Conservation (phyloP, 2,113 vertebrate genomes). For the Tachuris rubrigastra region DNA sequence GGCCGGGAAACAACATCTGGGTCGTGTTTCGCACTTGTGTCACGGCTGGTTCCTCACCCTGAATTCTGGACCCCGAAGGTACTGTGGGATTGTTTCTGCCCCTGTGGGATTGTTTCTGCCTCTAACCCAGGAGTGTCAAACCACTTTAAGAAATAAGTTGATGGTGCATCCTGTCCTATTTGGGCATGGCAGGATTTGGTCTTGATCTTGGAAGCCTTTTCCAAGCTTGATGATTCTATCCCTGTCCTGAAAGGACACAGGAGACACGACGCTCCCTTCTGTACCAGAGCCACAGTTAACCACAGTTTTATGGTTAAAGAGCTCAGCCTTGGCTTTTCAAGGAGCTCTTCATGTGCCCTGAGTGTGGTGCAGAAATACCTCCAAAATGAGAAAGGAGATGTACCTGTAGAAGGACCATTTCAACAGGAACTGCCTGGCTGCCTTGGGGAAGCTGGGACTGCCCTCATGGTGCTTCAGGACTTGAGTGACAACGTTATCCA, state of each 20-base stretch:
- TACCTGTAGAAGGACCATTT: slow-evolving; percentile 99
- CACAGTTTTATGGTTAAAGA: background rate
- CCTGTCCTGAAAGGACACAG: background rate
- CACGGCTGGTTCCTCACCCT: rapidly evolving
- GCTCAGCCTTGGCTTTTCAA: background rate
- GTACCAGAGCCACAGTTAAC: background rate
- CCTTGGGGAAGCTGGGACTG: slow-evolving; percentile 91
- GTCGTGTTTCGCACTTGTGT: background rate
- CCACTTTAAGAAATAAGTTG: background rate
- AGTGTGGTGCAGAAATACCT: background rate
- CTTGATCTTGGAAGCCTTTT: background rate
- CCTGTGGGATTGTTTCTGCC: background rate
- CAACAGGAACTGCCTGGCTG: slow-evolving; percentile 94
- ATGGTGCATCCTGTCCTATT: background rate
- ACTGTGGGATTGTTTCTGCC: background rate
- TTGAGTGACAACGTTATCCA: slow-evolving; percentile 93
- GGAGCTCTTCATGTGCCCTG: background rate
- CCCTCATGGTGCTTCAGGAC: slow-evolving; percentile 92
- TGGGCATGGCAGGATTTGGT: background rate
- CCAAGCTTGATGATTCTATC: background rate
- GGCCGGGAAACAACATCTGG: background rate
- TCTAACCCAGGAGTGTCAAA: background rate
- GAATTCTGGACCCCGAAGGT: background rate
- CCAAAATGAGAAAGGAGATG: background rate
- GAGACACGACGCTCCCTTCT: background rate